Conservation (phyloP, 1,140 invertebrate species). For the Olivierus martensii region DNA sequence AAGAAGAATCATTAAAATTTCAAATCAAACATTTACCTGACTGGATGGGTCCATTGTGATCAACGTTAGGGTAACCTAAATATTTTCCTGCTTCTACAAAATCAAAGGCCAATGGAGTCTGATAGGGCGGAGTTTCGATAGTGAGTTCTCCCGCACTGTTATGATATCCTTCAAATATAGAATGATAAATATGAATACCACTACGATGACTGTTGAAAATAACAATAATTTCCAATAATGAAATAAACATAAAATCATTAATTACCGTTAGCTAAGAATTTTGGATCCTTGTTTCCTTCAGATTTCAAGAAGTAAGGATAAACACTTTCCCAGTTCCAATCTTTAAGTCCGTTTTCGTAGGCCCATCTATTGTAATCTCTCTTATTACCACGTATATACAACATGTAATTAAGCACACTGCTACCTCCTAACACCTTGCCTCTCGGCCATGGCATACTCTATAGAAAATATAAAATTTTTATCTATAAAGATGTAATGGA, state of each 20-base stretch:
- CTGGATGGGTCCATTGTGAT: conserved; percentile 67
- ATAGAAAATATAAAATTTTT: too few relatives aligned
- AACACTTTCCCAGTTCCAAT: conserved; percentile 78
- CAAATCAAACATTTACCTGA: not conserved
- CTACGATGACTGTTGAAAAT: too few relatives aligned
- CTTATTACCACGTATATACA: conserved; percentile 85
- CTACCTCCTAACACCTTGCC: conserved; percentile 65
- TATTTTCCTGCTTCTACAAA: conserved; percentile 66
- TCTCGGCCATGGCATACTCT: conserved; percentile 72
- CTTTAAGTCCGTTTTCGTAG: conserved; percentile 64
- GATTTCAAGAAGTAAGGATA: conserved; percentile 81
- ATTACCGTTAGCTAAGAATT: conserved; percentile 31
- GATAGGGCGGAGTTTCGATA: conserved; percentile 66
- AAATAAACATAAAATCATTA: too few relatives aligned
- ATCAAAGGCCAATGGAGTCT: conserved; percentile 57
- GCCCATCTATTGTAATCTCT: conserved; percentile 88
- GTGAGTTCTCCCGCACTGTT: conserved; percentile 61
- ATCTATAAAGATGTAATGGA: too few relatives aligned
- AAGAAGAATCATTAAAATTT: too few relatives aligned
- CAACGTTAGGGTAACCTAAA: conserved; percentile 60
- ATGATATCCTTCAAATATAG: conserved; percentile 45
- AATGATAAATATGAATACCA: not conserved
- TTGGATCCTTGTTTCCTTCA: conserved; percentile 76
- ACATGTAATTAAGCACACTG: conserved; percentile 90
- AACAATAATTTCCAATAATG: too few relatives aligned